Evolutionary conservation across 2,888 invertebrate species (phyloP), one percentile per base, ranked within the genome.

Genomic region (Sipha maydis): DNA sequence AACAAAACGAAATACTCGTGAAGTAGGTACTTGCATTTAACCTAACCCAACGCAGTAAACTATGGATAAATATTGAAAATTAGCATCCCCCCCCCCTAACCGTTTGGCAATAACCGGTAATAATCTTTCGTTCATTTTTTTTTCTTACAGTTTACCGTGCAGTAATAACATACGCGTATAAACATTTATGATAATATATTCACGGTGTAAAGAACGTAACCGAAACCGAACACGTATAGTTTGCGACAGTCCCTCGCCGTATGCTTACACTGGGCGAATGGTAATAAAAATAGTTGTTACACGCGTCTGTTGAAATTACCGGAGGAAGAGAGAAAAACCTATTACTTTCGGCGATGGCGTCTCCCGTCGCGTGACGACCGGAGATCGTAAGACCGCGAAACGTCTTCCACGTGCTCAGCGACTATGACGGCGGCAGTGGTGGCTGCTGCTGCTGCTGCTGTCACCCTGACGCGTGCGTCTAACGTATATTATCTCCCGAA

Each of bases 401-500:
- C 85, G 77, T 85, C 85, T 85, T 85, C 77, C 28, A 48, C 21
- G 67, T 28, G 67, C 17, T 76, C 84, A 28, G 41, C 77, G 61
- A 5, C 84, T 48, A 31, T 77, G 77, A 85, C 84, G 84, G 25
- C 76, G 38, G 21, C 28, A n/a, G 48, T 9, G 48, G 11, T 7
- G 31, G 14, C 61, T 38, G 38, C 73, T 83, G 73, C 83, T 48
- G 77, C 61, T 38, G 38, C 73, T 83, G 56, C 83, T 48, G 77
- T 54, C 34, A 9, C 31, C 21, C 31, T 14, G 11, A 48, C 48
- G 48, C 48, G 28, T 31, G 71, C 69, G 79, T 82, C 61, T 88
- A 82, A 88, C 86, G 86, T 88, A 88, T 41, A 88, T 86, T 56
- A n/a, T 28, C 73, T 80, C 61, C 73, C 80, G 80, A 80, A 88